Conservation (phyloP, 2,888 invertebrate species). For the Diaperis boleti region DNA sequence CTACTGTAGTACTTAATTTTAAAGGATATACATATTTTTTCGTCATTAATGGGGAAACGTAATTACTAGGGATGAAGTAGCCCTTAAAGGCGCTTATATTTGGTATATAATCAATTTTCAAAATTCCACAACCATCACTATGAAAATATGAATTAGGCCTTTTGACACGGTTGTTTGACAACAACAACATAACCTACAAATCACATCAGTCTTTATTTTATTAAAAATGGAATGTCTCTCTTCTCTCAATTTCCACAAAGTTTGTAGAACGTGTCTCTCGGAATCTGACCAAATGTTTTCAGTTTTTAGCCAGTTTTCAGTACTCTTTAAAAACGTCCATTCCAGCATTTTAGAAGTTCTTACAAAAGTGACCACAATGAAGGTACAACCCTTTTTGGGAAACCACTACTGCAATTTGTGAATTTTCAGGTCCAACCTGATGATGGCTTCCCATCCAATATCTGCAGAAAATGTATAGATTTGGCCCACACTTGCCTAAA, state of each 20-base stretch:
- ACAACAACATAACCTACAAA: not conserved
- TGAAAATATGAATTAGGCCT: no score
- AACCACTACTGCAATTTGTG: not conserved
- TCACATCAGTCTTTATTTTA: not conserved
- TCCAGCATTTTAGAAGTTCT: slow-evolving; percentile 54
- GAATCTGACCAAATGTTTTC: slow-evolving; percentile 55
- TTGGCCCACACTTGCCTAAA: slow-evolving; percentile 51
- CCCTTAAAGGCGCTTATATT: no score
- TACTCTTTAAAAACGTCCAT: no score
- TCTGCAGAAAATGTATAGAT: slow-evolving; percentile 54
- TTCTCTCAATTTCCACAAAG: slow-evolving; percentile 40
- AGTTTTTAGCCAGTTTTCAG: slow-evolving; percentile 52
- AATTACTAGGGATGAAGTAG: no score
- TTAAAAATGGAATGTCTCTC: not conserved
- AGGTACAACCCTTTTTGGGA: slow-evolving; percentile 2
- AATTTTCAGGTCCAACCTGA: slow-evolving; percentile 50
- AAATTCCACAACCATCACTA: no score
- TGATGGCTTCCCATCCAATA: slow-evolving; percentile 53
- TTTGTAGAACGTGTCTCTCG: slow-evolving; percentile 54
- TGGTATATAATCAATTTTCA: no score
- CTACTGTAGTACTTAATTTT: no score
- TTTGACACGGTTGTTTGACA: no score
- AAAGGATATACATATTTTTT: no score
- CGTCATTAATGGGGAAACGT: no score
- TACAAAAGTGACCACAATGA: slow-evolving; percentile 48